phyloP scores from a whole-genome alignment of 2,797 vertebrate species.

The Lagothrix lagotricha region DNA sequence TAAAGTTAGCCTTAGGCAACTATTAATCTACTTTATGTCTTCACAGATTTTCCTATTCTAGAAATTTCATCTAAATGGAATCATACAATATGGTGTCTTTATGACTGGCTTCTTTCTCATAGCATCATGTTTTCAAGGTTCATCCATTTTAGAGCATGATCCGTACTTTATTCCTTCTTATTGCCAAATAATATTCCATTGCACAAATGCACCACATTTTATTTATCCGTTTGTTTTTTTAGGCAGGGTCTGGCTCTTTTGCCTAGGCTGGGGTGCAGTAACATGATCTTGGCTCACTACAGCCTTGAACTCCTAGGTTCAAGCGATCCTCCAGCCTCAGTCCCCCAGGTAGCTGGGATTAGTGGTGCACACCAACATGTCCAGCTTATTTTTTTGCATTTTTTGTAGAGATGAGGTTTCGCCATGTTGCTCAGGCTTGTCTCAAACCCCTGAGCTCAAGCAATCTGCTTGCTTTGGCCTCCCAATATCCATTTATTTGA shows the following conservation, averaged over 20 bases:
- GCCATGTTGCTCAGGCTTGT: too few relatives aligned
- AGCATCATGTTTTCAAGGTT: not conserved
- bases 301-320: too few relatives aligned
- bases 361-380: too few relatives aligned
- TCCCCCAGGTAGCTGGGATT: too few relatives aligned
- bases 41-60: not conserved
- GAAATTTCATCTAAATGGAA: not conserved
- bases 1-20: not conserved
- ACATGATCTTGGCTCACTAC: too few relatives aligned
- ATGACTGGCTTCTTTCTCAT: not conserved
- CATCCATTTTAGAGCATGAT: not conserved
- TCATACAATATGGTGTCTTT: not conserved
- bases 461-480: too few relatives aligned
- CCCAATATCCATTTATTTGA: not conserved
- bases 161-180: not conserved
- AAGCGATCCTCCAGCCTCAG: too few relatives aligned
- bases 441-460: too few relatives aligned
- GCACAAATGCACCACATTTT: not conserved
- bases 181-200: not conserved
- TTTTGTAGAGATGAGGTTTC: too few relatives aligned
- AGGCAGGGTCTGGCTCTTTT: too few relatives aligned
- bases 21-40: not conserved
- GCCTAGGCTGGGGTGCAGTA: too few relatives aligned
- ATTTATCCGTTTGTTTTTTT: not conserved
- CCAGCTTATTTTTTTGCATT: too few relatives aligned